These are phyloP conservation scores for Struthidea cinerea DNA, from an alignment of 2,113 vertebrate species.

Conservation along the genomic window DNA sequence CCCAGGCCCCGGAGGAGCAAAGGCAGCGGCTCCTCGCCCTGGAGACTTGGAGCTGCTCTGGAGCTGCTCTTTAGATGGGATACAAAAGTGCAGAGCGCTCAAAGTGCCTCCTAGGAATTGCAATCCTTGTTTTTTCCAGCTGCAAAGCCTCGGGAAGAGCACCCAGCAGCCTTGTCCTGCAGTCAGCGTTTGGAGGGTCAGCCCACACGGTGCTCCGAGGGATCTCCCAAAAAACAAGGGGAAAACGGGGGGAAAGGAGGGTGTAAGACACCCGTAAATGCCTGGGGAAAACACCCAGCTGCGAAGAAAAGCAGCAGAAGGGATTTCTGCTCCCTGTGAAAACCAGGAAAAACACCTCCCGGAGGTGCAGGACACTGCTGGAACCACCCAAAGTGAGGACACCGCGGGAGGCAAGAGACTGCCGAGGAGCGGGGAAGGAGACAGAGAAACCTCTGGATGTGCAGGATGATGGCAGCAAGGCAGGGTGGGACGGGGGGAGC, in stretches of 20 bases:
- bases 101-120: background rate
- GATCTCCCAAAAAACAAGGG: background rate
- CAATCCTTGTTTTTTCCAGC: background rate
- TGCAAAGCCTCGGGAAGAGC: background rate
- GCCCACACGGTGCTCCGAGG: rapidly evolving
- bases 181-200: rapidly evolving
- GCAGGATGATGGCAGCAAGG: background rate
- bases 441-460: rapidly evolving
- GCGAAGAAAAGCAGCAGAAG: background rate
- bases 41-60: background rate
- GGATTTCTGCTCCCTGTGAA: background rate
- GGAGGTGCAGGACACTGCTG: background rate
- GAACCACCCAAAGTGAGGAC: background rate
- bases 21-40: background rate
- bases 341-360: background rate
- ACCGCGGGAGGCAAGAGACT: background rate
- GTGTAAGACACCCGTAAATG: rapidly evolving
- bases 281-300: background rate
- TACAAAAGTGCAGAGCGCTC: rapidly evolving
- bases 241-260: background rate
- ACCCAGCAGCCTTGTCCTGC: background rate
- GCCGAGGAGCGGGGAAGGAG: background rate
- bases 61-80: rapidly evolving
- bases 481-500: background rate
- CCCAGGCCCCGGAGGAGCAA: background rate